Conservation (phyloP, 2,888 invertebrate species). For the Seladonia tumulorum region DNA sequence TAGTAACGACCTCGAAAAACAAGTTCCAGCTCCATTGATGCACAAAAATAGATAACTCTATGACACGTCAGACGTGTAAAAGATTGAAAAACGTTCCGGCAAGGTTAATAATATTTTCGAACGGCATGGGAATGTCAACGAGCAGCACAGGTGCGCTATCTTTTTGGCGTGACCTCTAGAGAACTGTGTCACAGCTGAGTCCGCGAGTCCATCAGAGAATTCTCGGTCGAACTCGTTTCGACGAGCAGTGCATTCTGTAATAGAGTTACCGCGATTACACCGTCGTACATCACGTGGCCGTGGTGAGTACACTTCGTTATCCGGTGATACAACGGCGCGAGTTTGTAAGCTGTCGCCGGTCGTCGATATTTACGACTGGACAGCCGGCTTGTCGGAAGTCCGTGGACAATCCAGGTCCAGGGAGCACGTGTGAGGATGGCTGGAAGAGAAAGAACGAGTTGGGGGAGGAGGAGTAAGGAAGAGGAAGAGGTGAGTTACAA, state of each 20-base stretch:
- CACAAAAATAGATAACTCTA: background rate
- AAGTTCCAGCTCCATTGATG: background rate
- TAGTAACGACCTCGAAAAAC: too few species aligned
- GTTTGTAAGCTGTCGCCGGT: background rate
- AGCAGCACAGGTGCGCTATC: background rate
- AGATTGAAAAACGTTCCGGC: background rate
- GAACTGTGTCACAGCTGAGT: background rate
- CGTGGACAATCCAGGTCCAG: conserved; percentile 19
- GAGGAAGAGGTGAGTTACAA: conserved; percentile 31
- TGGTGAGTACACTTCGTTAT: conserved; percentile 14
- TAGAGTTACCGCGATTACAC: conserved; percentile 6
- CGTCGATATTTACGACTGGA: conserved; percentile 31
- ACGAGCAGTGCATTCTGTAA: background rate
- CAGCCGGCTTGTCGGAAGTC: conserved; percentile 31
- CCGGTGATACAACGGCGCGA: conserved; percentile 12
- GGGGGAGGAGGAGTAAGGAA: background rate
- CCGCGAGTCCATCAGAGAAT: background rate
- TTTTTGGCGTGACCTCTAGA: background rate
- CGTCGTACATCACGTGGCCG: background rate
- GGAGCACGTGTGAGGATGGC: background rate
- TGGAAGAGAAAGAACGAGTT: background rate
- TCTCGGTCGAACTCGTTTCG: background rate
- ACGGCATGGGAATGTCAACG: background rate
- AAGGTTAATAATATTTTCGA: background rate
- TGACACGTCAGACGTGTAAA: background rate